Conservation (phyloP, 64 coral and sea anemone species). For the Montipora foliosa region DNA sequence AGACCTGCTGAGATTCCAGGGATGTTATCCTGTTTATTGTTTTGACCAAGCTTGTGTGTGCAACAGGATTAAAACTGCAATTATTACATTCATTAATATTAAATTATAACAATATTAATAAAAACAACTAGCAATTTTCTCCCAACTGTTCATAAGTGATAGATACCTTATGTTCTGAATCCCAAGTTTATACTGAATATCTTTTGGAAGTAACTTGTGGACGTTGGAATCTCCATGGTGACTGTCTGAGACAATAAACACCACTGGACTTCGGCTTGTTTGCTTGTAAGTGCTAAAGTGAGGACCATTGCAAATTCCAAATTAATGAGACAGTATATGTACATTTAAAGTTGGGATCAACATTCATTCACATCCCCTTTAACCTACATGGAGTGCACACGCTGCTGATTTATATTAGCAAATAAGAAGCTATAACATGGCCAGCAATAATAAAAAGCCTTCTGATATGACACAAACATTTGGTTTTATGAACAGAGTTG, state of each 20-base stretch:
- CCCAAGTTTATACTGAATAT: slow-evolving; percentile 62
- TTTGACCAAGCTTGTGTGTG: slow-evolving; percentile 96
- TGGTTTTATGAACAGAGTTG: too few species aligned
- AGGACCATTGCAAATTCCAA: not conserved
- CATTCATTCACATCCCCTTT: too few species aligned
- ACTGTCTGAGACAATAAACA: slow-evolving; percentile 96
- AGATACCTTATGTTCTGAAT: slow-evolving; percentile 81
- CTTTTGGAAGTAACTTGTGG: slow-evolving; percentile 88
- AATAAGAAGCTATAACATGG: too few species aligned
- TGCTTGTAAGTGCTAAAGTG: slow-evolving; percentile 69
- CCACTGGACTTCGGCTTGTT: slow-evolving; percentile 79
- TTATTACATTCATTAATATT: not conserved
- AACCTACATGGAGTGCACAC: too few species aligned
- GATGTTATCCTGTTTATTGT: slow-evolving; percentile 80
- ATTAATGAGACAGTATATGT: too few species aligned
- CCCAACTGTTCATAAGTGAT: not conserved
- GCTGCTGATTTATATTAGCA: too few species aligned
- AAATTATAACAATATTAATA: too few species aligned
- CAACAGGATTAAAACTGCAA: slow-evolving; percentile 94
- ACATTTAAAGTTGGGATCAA: too few species aligned
- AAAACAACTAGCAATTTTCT: too few species aligned
- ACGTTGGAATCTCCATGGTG: slow-evolving; percentile 91
- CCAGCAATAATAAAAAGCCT: too few species aligned
- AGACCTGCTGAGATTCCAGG: slow-evolving; percentile 82
- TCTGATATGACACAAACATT: too few species aligned